These are phyloP conservation scores for Ptychoptera contaminata DNA, from an alignment of 2,888 invertebrate species.

Conservation along the genomic window DNA sequence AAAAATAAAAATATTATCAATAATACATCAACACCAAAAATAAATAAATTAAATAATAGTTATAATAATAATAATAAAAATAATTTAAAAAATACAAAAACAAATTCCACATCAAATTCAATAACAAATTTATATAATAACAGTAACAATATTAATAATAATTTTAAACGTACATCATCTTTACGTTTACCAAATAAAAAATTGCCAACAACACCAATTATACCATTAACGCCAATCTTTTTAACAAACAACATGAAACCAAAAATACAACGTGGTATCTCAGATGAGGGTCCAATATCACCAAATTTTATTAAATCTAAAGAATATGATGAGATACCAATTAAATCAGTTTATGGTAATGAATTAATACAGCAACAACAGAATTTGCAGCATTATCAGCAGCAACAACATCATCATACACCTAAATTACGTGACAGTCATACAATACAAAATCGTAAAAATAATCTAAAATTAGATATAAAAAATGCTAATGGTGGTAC, in stretches of 20 bases:
- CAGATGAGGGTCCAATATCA: constrained; percentile 31
- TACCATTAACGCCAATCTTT: neutral
- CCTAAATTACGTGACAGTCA: constrained; percentile 24
- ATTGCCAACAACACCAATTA: constrained; percentile 15
- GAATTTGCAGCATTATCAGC: constrained; percentile 7
- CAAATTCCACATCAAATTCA: constrained; percentile 11
- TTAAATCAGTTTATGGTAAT: constrained; percentile 27
- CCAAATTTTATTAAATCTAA: constrained; percentile 29
- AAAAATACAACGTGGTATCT: constrained; percentile 30
- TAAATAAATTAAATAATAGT: constrained; percentile 9
- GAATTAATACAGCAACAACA: neutral
- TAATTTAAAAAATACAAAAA: constrained; percentile 7
- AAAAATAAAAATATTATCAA: neutral
- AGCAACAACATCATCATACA: constrained; percentile 14
- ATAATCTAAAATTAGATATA: constrained; percentile 9
- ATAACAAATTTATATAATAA: constrained; percentile 7
- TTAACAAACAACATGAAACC: constrained; percentile 11
- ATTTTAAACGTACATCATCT: constrained; percentile 28
- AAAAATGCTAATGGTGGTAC: constrained; percentile 1
- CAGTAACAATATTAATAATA: constrained; percentile 15
- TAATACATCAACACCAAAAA: constrained; percentile 23
- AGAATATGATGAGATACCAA: constrained; percentile 31
- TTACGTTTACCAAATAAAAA: constrained; percentile 24
- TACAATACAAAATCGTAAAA: constrained; percentile 11
- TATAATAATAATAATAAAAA: constrained; percentile 8